Base-by-base conservation (phyloP, 2,113 vertebrate species). In the Solea solea region DNA sequence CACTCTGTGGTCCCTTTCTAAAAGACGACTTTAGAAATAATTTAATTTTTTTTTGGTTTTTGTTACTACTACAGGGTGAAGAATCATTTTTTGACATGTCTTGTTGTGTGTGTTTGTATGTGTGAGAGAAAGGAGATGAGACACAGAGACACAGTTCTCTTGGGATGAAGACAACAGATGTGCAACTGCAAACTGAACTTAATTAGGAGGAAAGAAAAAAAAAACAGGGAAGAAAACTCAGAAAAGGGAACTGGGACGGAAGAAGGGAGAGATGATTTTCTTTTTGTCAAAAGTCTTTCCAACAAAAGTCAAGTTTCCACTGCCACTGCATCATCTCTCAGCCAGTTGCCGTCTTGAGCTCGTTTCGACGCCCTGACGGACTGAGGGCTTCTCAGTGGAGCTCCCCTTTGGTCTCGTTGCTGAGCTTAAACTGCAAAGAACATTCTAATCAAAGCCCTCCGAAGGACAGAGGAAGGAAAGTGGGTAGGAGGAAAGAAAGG, bases 131-230 rank as follows among this genome's bases (percentile, higher is more conserved):
- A 25, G 41, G 8, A 9, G 4, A 42, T n/a, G 39, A 44, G 14
- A 81, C 44, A 61, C 61, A 7, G 42, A 57, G 52, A 73, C 67
- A 10, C 40, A 21, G 59, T 64, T 40, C 81, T 83, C 76, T 40
- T 76, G 77, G 66, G 71, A 87, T 16, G 21, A 39, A 45, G 60
- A 52, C 70, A 69, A 73, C 68, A 80, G 56, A 83, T 72, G 69
- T 70, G 83, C 88, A 81, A 62, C 65, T 77, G 65, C 76, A 79
- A 66, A 83, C 46, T 72, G 83, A 72, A 83, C 62, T 78, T 87
- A 86, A 89, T 83, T 76, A 88, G 68, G 60, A 70, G 66, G 46
- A 66, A 50, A 64, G 70, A 60, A 74, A 54, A 64, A 77, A 52
- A 25, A 39, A 63, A 64, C 7, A 41, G 34, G 49, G 1, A 40